Evolutionary conservation across 2,797 vertebrate genomes (phyloP).

Genomic region (Clarias fuscus): DNA sequence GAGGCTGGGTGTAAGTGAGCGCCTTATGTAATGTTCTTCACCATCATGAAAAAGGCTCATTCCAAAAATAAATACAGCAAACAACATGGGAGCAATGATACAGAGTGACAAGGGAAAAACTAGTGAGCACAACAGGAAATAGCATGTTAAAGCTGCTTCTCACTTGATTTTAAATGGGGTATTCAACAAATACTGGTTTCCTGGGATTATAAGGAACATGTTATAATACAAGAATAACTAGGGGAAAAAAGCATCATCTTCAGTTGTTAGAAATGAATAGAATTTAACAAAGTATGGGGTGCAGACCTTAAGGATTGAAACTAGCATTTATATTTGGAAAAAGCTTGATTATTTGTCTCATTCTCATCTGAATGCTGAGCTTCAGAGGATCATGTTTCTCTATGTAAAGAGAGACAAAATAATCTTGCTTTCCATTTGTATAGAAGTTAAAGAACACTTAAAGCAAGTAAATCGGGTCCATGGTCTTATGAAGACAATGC

Average conservation of each 20-base stretch:
- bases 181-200: slow-evolving; percentile 39
- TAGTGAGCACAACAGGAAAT: slow-evolving; percentile 11
- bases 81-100: slow-evolving; percentile 2
- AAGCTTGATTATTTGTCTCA: neutral
- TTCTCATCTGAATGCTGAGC: neutral
- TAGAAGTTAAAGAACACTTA: too few relatives aligned
- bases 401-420: neutral
- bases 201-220: neutral
- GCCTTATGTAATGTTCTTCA: slow-evolving; percentile 26
- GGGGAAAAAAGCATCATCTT: neutral
- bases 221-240: neutral
- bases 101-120: slow-evolving; percentile 10
- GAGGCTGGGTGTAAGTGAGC: slow-evolving; percentile 1
- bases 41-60: slow-evolving; percentile 11
- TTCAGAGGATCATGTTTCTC: neutral
- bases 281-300: neutral
- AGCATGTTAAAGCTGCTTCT: neutral
- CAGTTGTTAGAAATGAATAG: neutral
- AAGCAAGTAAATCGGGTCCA: too few relatives aligned
- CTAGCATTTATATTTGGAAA: neutral
- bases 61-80: slow-evolving; percentile 27
- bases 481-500: too few relatives aligned
- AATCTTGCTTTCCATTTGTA: too few relatives aligned
- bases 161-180: neutral
- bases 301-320: neutral